A percentile compares a stretch with the other conserved stretches of the same genome.
phyloP scores from a whole-genome alignment of 2,113 vertebrate genomes.

The Otocyon megalotis region DNA sequence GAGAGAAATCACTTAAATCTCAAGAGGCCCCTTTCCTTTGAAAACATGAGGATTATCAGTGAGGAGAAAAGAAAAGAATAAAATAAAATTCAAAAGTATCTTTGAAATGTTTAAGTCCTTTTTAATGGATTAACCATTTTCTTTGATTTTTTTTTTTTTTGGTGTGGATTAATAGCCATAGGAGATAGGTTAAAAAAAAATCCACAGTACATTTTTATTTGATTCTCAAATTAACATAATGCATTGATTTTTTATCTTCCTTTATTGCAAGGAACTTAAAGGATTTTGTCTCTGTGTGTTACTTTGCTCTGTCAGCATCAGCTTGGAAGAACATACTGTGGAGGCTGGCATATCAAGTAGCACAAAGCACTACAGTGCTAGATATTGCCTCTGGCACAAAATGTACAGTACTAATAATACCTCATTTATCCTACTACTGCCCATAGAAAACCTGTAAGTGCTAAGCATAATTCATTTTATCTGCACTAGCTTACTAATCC shows the following conservation, averaged over 20 bases:
- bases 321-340: background rate
- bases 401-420: conserved; percentile 51
- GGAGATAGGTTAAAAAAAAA: background rate
- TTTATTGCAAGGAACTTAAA: conserved; percentile 65
- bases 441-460: conserved; percentile 51
- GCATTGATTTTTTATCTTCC: conserved; percentile 10
- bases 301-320: conserved; percentile 61
- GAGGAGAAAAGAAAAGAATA: conserved; percentile 29
- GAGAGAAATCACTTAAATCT: conserved; percentile 9
- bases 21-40: background rate
- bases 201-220: conserved; percentile 67
- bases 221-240: conserved; percentile 67
- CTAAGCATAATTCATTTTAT: conserved; percentile 73
- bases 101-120: conserved; percentile 50
- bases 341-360: conserved; percentile 2
- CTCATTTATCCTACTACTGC: conserved; percentile 61
- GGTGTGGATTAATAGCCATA: conserved; percentile 45
- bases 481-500: conserved; percentile 62
- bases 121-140: conserved; percentile 43
- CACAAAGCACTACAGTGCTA: background rate
- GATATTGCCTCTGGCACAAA: conserved; percentile 65
- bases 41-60: background rate
- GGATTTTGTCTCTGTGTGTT: conserved; percentile 57
- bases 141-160: conserved; percentile 57
- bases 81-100: conserved; percentile 54